Evolutionary conservation across 2,797 vertebrate genomes (phyloP), one percentile per base, ranked within the genome.

Genomic region (Fringilla coelebs): DNA sequence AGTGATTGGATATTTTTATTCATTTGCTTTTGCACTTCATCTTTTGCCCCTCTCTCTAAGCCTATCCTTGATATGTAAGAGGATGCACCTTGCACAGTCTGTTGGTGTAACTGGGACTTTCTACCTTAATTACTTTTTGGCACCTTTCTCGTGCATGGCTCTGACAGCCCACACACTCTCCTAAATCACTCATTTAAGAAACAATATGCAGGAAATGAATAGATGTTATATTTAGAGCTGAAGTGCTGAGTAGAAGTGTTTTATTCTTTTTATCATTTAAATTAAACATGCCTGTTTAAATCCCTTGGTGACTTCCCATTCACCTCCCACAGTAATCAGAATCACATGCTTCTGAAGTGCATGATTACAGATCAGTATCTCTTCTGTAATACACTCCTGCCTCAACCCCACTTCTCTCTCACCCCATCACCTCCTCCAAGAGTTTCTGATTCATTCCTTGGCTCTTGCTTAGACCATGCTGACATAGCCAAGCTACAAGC

Each of bases 191-290:
- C 88, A 85, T 86, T 95, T 94, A 85, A 93, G 80, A 95, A 96
- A 93, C 86, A 96, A 92, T 85, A 94, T 87, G 86, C 86, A 96
- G 80, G 84, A 96, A 96, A 94, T 5, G 4, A 96, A 94, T 43
- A 94, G 90, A 88, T 90, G 93, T 93, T 96, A 70, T 87, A 96
- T 96, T 96, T 95, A 95, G 93, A 95, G 92, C 71, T 71, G 55
- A 81, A 93, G 84, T 73, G 81, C 80, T 90, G 84, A 95, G 95
- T 92, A 85, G 74, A 96, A 95, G 70, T 76, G 70, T 41, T 88
- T 87, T 95, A 92, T 95, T 95, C 93, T 90, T 95, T 95, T 94
- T 94, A 95, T 87, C 86, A 91, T 95, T 96, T 90, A 95, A 95
- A 95, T 96, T 86, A 95, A 93, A 94, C 55, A 63, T 89, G 88